Percentiles rank a stretch among this genome's conserved stretches.
These are phyloP conservation scores for Tromatobia lineatoria DNA, from an alignment of 2,888 invertebrate genomes.

Conservation along the genomic window DNA sequence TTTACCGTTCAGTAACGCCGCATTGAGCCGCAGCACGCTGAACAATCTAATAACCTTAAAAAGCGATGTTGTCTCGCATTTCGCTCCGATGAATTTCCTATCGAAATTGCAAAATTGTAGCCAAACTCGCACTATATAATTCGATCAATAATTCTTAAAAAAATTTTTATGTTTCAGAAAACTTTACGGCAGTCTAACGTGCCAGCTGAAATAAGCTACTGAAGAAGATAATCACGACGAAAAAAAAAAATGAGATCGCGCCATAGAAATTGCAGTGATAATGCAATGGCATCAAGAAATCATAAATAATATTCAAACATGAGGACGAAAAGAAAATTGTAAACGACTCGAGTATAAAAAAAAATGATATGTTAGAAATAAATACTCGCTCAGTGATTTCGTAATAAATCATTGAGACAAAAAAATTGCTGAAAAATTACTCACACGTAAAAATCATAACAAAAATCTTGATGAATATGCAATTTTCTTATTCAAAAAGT, in stretches of 20 bases:
- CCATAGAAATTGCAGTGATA: background rate
- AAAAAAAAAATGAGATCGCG: background rate
- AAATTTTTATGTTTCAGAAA: conserved; percentile 27
- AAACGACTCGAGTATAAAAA: conserved; percentile 7
- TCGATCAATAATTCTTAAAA: background rate
- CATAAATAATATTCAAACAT: background rate
- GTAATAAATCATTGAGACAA: background rate
- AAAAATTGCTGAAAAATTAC: background rate
- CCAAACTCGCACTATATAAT: too few relatives aligned
- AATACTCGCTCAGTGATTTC: background rate
- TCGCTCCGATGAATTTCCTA: background rate
- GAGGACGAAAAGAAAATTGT: background rate
- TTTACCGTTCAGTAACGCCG: background rate
- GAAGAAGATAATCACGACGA: background rate
- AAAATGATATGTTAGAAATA: background rate
- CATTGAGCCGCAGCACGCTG: background rate
- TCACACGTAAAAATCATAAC: background rate
- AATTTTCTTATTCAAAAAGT: background rate
- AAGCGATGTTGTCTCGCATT: background rate
- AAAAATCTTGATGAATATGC: background rate
- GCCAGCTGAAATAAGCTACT: background rate
- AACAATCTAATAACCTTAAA: background rate
- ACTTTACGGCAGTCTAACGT: background rate
- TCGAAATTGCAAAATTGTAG: background rate
- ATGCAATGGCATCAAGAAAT: background rate